Conservation (phyloP, 2,888 invertebrate species). For the Ditula angustiorana region DNA sequence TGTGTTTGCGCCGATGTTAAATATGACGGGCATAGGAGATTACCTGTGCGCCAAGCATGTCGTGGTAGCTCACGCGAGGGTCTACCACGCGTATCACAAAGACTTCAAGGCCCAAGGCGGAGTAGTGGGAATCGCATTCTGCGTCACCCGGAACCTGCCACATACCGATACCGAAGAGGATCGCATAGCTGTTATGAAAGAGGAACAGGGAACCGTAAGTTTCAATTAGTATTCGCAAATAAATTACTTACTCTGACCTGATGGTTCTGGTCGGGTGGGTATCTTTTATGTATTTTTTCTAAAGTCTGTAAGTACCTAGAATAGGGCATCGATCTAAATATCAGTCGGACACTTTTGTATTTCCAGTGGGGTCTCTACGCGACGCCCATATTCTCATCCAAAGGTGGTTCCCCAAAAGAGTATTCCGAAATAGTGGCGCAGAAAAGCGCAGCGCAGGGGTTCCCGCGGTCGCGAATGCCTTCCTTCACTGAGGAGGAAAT, state of each 20-base stretch:
- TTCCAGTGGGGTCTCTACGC: constrained; percentile 22
- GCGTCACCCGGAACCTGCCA: constrained; percentile 1
- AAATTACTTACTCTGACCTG: too few species aligned
- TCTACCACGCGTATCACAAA: constrained; percentile 59
- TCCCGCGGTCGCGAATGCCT: constrained; percentile 34
- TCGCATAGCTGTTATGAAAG: too few species aligned
- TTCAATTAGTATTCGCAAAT: too few species aligned
- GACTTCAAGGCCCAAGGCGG: constrained; percentile 35
- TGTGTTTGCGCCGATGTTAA: background rate
- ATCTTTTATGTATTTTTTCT: too few species aligned
- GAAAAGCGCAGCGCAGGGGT: constrained; percentile 36
- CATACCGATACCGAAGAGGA: constrained; percentile 18
- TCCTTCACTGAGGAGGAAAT: constrained; percentile 35
- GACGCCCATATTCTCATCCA: constrained; percentile 37
- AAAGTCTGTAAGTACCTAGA: too few species aligned
- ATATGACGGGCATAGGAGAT: background rate
- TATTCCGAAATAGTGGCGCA: constrained; percentile 27
- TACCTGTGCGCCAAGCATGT: constrained; percentile 29
- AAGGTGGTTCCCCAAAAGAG: constrained; percentile 36
- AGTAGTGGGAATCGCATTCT: constrained; percentile 11
- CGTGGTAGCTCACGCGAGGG: constrained; percentile 61
- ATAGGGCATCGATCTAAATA: too few species aligned
- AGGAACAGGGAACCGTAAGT: too few species aligned
- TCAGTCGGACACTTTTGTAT: too few species aligned
- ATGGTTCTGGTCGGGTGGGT: too few species aligned